A percentile compares a stretch with the other conserved stretches of the same genome.
Evolutionary conservation across 2,888 invertebrate species (phyloP).

Genomic region (Pandemis corylana): DNA sequence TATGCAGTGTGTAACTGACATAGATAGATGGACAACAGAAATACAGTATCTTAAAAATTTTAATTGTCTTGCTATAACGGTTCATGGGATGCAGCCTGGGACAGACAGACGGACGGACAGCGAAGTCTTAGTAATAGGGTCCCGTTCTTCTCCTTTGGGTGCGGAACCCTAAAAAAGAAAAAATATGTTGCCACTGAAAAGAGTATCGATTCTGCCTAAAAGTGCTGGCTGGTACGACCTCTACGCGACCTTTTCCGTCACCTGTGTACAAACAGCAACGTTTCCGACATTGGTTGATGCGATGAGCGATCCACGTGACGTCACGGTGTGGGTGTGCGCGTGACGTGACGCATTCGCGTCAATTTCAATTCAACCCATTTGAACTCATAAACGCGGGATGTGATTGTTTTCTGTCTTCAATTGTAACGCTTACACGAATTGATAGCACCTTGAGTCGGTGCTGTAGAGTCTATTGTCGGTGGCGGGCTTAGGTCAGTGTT

Average conservation of each 20-base stretch:
- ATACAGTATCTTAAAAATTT: too few species aligned
- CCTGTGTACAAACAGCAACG: constrained; percentile 15
- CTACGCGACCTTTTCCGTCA: constrained; percentile 31
- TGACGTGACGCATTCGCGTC: constrained; percentile 53
- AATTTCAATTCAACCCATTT: constrained; percentile 61
- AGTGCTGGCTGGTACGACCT: constrained; percentile 14
- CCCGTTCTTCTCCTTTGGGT: too few species aligned
- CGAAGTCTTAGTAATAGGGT: too few species aligned
- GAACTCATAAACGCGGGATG: constrained; percentile 59
- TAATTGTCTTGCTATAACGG: too few species aligned
- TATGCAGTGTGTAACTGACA: too few species aligned
- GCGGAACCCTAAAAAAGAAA: too few species aligned
- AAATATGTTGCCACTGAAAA: too few species aligned
- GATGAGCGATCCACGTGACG: constrained; percentile 18
- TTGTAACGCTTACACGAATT: constrained; percentile 1
- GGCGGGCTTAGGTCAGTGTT: constrained; percentile 16
- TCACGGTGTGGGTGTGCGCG: constrained; percentile 57
- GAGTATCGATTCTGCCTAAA: too few species aligned
- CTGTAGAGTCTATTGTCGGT: constrained; percentile 1
- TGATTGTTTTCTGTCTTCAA: constrained; percentile 51
- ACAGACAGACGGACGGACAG: too few species aligned
- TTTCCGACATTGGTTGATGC: constrained; percentile 12
- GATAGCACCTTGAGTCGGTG: constrained; percentile 10
- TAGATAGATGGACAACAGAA: too few species aligned
- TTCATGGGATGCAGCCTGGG: too few species aligned